phyloP scores from a whole-genome alignment of 2,888 invertebrate species.

The Mystacides longicornis region DNA sequence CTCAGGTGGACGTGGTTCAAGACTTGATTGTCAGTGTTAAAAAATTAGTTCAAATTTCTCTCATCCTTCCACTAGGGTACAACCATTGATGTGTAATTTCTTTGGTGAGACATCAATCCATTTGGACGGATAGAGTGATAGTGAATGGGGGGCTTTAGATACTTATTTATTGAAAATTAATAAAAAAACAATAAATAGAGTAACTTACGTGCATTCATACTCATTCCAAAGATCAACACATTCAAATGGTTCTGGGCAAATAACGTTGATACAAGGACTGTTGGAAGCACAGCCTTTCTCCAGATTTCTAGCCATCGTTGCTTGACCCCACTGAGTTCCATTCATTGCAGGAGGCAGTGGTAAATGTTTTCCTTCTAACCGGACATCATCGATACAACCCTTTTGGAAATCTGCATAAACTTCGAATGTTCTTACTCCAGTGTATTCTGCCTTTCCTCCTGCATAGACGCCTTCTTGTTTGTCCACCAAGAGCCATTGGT shows the following conservation, averaged over 20 bases:
- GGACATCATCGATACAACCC: constrained; percentile 65
- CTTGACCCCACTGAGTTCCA: constrained; percentile 92
- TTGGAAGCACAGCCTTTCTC: constrained; percentile 91
- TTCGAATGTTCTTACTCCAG: constrained; percentile 87
- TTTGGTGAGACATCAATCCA: no score
- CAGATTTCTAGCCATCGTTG: constrained; percentile 87
- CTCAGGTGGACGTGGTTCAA: no score
- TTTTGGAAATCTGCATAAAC: constrained; percentile 93
- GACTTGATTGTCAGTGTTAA: no score
- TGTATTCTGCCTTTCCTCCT: constrained; percentile 92
- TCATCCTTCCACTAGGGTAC: no score
- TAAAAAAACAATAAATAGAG: constrained; percentile 16
- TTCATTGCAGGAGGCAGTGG: constrained; percentile 93
- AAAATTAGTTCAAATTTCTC: no score
- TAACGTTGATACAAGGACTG: constrained; percentile 90
- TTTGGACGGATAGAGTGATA: no score
- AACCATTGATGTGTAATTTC: no score
- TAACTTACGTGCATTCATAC: constrained; percentile 97
- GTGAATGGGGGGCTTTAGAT: no score
- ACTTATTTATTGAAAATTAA: no score
- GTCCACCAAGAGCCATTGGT: constrained; percentile 87
- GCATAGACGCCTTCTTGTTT: constrained; percentile 94
- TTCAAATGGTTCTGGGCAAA: constrained; percentile 88
- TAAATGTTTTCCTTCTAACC: constrained; percentile 90
- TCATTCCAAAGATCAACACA: constrained; percentile 97